Evolutionary conservation across 2,888 invertebrate species (phyloP), one percentile per base, ranked within the genome.

Genomic region (Drosophila trichaetosa): DNA sequence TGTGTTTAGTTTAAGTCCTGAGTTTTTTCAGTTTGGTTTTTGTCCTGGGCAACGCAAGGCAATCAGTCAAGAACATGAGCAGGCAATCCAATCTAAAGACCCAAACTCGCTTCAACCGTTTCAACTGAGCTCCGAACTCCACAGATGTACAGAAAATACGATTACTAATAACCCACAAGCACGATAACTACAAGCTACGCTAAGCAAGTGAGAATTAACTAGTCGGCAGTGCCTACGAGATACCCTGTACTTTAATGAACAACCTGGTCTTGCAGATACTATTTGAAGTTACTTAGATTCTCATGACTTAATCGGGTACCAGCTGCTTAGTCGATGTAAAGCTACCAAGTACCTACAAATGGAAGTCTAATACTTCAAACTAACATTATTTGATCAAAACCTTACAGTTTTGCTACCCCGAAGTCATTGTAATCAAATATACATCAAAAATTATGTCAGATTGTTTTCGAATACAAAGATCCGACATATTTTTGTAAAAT

Each of bases 41-140:
- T 75, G 71, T 78, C 69, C 71, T 66, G 79, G 79, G 67, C 71
- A 65, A 82, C 75, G 82, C 65, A 83, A 87, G 87, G 85, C 88
- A 89, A 89, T 86, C 85, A 86, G 85, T 86, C 85, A 86, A 78
- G 83, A 85, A 71, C 77, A 72, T 56, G 68, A 72, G 68, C 72
- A 68, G 65, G 60, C 60, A 60, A 73, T 60, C 73, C 73, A 73
- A 73, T 66, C 60, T 61, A 60, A 49, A 51, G 34, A 24, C 48
- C 48, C 40, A 51, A 31, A 53, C 34, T 27, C 54, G 13, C 49
- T 29, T 29, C 38, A 40, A 67, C 40, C 40, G 11, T 33, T 33
- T n/a, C 42, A 62, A 52, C 52, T 52, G 54, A 40, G 31, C 64
- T 60, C 48, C 42, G 52, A 36, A 42, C 61, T 70, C 51, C 21